phyloP scores from a whole-genome alignment of 2,888 invertebrate species.

The Drosophila robusta region DNA sequence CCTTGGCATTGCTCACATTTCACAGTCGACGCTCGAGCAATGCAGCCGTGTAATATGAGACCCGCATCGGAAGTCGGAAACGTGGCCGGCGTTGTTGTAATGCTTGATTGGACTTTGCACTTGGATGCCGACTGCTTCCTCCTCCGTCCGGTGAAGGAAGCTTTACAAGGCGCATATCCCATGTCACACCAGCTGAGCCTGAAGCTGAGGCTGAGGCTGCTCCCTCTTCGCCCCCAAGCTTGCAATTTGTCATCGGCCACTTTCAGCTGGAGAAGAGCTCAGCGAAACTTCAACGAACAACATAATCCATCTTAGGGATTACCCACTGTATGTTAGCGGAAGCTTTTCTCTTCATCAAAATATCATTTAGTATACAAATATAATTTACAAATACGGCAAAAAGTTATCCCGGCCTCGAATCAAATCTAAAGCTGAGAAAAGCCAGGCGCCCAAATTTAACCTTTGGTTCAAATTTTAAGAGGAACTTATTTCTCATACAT shows the following conservation, averaged over 20 bases:
- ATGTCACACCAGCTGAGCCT: conserved; percentile 56
- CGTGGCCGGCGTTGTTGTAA: conserved; percentile 63
- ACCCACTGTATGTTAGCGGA: no score
- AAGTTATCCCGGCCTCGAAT: no score
- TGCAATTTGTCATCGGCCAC: conserved; percentile 2
- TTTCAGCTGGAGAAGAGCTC: not conserved
- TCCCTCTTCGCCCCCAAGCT: not conserved
- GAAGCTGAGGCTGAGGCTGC: conserved; percentile 3
- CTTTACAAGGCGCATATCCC: conserved; percentile 72
- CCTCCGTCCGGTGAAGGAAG: conserved; percentile 52
- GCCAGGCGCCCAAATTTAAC: no score
- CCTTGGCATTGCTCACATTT: conserved; percentile 54
- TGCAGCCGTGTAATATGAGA: conserved; percentile 68
- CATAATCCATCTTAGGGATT: not conserved
- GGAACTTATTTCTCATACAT: no score
- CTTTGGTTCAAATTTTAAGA: no score
- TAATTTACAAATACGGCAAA: no score
- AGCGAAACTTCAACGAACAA: not conserved
- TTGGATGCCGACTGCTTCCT: conserved; percentile 45
- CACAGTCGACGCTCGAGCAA: conserved; percentile 16
- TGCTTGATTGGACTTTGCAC: conserved; percentile 73
- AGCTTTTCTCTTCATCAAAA: no score
- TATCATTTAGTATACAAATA: no score
- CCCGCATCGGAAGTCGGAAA: conserved; percentile 83
- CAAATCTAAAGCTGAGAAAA: no score